These are phyloP conservation scores for Drosophila formosana DNA, from an alignment of 2,888 invertebrate genomes.

Conservation along the genomic window DNA sequence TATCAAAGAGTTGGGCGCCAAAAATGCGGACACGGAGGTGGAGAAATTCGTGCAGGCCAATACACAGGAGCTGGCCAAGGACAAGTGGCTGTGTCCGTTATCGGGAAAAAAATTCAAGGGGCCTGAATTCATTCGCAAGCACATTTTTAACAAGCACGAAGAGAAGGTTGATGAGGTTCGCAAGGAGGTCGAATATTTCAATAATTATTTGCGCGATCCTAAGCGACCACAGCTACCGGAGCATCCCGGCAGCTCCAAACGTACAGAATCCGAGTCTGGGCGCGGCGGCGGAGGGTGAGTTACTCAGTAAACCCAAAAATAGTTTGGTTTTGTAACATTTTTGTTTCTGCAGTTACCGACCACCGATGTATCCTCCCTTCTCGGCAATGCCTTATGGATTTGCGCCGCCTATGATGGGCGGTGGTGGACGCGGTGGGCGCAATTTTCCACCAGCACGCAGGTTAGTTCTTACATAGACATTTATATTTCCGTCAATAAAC, in stretches of 20 bases:
- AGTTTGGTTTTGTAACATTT: not conserved
- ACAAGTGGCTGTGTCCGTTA: conserved; percentile 99
- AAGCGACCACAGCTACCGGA: conserved; percentile 97
- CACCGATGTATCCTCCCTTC: conserved; percentile 83
- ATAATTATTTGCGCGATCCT: conserved; percentile 97
- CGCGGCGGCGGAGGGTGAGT: conserved; percentile 66
- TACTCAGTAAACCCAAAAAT: not conserved
- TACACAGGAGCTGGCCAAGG: conserved; percentile 98
- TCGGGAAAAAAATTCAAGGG: conserved; percentile 99
- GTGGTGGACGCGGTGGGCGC: conserved; percentile 85
- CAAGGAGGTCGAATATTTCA: conserved; percentile 98
- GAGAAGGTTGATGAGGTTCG: conserved; percentile 99
- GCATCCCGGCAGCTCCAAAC: conserved; percentile 87
- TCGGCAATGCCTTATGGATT: conserved; percentile 86
- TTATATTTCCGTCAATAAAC: conserved; percentile 13
- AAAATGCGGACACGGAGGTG: conserved; percentile 88
- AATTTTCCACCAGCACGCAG: conserved; percentile 69
- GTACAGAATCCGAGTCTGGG: conserved; percentile 79
- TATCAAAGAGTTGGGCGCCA: conserved; percentile 93
- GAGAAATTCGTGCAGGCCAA: conserved; percentile 98
- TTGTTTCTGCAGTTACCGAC: conserved; percentile 72
- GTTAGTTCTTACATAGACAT: conserved; percentile 45
- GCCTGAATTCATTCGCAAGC: conserved; percentile 99
- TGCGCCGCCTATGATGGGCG: conserved; percentile 86
- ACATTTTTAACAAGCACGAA: conserved; percentile 98